Evolutionary conservation across 2,888 invertebrate genomes (phyloP).

Genomic region (Eupithecia subumbrata): DNA sequence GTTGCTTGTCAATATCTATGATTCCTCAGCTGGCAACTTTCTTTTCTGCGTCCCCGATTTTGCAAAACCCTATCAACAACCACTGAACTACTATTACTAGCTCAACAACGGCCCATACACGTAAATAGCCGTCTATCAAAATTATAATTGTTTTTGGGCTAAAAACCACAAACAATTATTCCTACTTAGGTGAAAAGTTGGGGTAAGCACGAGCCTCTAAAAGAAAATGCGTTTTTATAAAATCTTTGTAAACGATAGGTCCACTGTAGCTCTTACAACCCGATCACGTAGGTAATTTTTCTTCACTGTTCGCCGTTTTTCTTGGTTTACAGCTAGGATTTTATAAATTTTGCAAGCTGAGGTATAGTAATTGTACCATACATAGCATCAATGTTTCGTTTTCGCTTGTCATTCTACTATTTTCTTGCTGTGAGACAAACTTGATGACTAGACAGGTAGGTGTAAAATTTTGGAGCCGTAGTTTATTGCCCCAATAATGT

Average conservation of each 20-base stretch:
- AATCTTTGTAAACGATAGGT: constrained; percentile 11
- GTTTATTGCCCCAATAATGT: neutral
- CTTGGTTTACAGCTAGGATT: constrained; percentile 7
- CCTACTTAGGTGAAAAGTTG: too few species aligned
- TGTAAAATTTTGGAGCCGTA: neutral
- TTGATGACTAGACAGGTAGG: neutral
- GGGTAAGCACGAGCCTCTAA: neutral
- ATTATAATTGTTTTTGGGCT: too few species aligned
- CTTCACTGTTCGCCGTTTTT: constrained; percentile 13
- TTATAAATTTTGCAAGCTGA: constrained; percentile 7
- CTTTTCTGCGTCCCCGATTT: neutral
- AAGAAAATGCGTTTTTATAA: neutral
- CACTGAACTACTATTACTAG: too few species aligned
- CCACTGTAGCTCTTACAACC: constrained; percentile 5
- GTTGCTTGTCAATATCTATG: neutral
- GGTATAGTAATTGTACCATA: neutral
- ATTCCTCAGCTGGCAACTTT: neutral
- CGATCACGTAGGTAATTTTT: constrained; percentile 20
- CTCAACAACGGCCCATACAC: too few species aligned
- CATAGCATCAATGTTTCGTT: neutral
- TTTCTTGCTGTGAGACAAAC: neutral
- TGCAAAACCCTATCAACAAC: too few species aligned
- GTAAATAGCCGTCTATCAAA: too few species aligned
- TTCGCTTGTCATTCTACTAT: neutral
- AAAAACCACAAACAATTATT: too few species aligned